These are phyloP conservation scores for Megaleporinus macrocephalus DNA, from an alignment of 2,113 vertebrate genomes.

Conservation along the genomic window DNA sequence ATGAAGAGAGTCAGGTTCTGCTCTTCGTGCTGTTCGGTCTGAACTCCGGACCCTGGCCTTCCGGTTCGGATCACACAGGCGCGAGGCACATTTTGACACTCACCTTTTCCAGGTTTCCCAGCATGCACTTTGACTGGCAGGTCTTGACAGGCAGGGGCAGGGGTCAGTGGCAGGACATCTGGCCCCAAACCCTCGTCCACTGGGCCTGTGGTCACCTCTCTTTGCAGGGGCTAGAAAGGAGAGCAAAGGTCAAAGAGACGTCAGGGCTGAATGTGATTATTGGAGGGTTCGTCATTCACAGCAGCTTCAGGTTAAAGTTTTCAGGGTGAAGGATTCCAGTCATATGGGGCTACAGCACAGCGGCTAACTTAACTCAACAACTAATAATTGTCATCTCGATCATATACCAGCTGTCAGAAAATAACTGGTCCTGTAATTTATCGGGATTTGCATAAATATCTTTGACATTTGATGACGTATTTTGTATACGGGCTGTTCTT, in stretches of 20 bases:
- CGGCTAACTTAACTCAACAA: too few relatives aligned
- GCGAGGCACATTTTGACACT: slow-evolving; percentile 44
- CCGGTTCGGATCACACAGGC: neutral
- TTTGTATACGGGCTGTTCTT: too few relatives aligned
- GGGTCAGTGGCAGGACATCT: slow-evolving; percentile 79
- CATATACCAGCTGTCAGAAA: too few relatives aligned
- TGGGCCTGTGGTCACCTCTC: slow-evolving; percentile 70
- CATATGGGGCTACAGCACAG: too few relatives aligned
- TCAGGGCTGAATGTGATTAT: neutral
- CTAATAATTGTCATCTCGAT: too few relatives aligned
- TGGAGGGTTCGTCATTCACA: neutral
- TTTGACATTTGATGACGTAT: too few relatives aligned
- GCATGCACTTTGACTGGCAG: slow-evolving; percentile 77
- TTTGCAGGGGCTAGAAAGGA: slow-evolving; percentile 70
- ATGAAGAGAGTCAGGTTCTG: neutral
- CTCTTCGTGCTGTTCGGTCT: neutral
- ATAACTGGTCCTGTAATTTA: too few relatives aligned
- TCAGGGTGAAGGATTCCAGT: too few relatives aligned
- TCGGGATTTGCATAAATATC: too few relatives aligned
- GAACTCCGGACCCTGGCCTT: neutral
- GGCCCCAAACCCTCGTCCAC: slow-evolving; percentile 73
- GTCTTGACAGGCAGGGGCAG: slow-evolving; percentile 82
- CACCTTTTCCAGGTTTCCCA: slow-evolving; percentile 85
- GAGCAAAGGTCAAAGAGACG: neutral
- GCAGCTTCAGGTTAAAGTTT: too few relatives aligned